Evolutionary conservation across 2,797 vertebrate species (phyloP), one percentile per base, ranked within the genome.

Genomic region (Zenarchopterus dispar): DNA sequence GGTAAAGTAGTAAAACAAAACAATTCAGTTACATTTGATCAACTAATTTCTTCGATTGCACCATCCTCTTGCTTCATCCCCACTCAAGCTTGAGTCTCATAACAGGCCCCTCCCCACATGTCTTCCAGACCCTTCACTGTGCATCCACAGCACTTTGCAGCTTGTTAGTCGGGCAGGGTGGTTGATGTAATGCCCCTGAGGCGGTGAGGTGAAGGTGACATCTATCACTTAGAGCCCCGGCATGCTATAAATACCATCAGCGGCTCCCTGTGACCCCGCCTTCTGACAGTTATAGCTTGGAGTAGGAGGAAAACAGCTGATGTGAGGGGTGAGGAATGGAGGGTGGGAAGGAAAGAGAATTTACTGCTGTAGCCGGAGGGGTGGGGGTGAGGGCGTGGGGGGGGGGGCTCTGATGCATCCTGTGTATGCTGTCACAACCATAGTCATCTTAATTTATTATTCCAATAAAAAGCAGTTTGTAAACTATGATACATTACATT

Each of bases 191-290:
- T 52, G 80, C 83, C 85, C 88, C 81, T 75, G 87, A 85, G 90
- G 88, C 82, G 21, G 77, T 28, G 84, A 89, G 85, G 87, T 67
- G 86, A 93, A 93, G 92, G 92, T 93, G 89, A 93, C 93, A 92
- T 93, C 91, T 90, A 93, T 94, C 91, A 94, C 92, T 93, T 91
- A 91, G 91, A 70, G 69, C 0, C 44, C 78, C 48, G 80, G 75
- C 50, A 62, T 18, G 74, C 92, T 93, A 92, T 93, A 93, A 94
- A 94, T 91, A 93, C 84, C 86, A 71, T 75, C 63, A 72, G 65
- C 78, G 85, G 80, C 83, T 84, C 89, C 90, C 83, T 66, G 79
- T 81, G 80, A 84, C 83, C 84, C 83, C 82, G 67, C 84, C 87
- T 65, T 80, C 83, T 87, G 93, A 92, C 89, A 93, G 89, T 77